Base-by-base conservation (phyloP, 2,888 invertebrate species). In the Geophilus truncorum region DNA sequence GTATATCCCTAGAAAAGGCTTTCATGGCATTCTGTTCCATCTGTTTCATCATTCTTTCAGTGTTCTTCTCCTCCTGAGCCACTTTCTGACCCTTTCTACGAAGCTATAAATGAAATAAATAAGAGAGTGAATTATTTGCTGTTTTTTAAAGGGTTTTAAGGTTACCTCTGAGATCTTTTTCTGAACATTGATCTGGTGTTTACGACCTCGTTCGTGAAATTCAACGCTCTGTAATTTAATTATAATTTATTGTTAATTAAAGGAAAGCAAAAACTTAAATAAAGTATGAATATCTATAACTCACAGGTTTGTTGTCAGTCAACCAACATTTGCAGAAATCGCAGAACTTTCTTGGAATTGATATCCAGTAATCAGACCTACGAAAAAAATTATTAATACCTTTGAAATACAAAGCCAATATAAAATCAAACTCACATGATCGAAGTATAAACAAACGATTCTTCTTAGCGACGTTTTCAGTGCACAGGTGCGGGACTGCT, bases 261-360 rank as follows among this genome's bases (percentile, higher is more conserved):
- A 18, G 79, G 36, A 21, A 28, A 34, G 28, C 51, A 76, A 25
- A 6, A 32, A 5, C 18, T 9, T 30, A n/a, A n/a, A n/a, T 7
- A 18, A 15, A 32, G 12, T 77, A 34, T 30, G 18, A 79, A 79
- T 76, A n/a, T n/a, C n/a, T n/a, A n/a, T n/a, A n/a, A n/a, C 87
- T 87, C 85, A 89, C 89, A 80, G 96, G 94, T 90, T 95, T 96
- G 86, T 98, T 98, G 87, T 98, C 97, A 80, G 97, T 94, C 85
- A 97, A 94, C 98, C 98, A 98, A 86, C 97, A 97, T 88, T 98
- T 97, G 89, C 98, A 98, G 88, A 96, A 96, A 84, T 98, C 97
- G 86, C 98, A 98, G 87, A 93, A 97, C 87, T 98, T 97, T 82
- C 94, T 92, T 0, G 94, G 95, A 85, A 96, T 94, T 28, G 98